These are phyloP conservation scores for Pseudomugil tenellus DNA, from an alignment of 2,797 vertebrate genomes.

Conservation along the genomic window DNA sequence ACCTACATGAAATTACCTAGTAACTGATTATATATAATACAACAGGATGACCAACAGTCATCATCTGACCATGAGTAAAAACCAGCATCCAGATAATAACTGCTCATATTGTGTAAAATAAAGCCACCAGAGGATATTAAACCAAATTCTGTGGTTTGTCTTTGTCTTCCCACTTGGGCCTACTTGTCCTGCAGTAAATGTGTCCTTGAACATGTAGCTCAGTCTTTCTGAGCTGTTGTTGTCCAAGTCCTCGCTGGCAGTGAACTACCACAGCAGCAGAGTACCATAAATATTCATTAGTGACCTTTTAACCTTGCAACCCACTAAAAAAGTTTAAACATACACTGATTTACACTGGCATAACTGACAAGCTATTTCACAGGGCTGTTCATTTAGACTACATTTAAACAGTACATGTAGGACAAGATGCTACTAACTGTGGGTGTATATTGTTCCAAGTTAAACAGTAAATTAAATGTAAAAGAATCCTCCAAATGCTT, in stretches of 20 bases:
- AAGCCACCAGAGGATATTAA: not conserved
- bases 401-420: not conserved
- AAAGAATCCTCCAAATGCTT: not conserved
- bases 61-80: too few species aligned
- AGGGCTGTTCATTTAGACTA: conserved; percentile 4
- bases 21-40: not conserved
- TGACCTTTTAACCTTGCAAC: conserved; percentile 44
- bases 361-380: conserved; percentile 25
- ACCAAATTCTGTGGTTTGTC: not conserved
- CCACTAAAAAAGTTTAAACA: conserved; percentile 20
- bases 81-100: not conserved
- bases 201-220: conserved; percentile 43
- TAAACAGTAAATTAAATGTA: not conserved
- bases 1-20: not conserved
- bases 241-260: conserved; percentile 29
- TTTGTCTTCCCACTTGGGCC: not conserved
- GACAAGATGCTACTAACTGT: not conserved
- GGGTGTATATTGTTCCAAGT: not conserved
- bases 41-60: too few species aligned
- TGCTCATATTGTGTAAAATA: not conserved
- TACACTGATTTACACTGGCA: conserved; percentile 19
- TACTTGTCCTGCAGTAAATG: conserved; percentile 19
- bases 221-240: conserved; percentile 12
- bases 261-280: conserved; percentile 53
- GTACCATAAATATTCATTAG: conserved; percentile 75